Conservation (phyloP, 2,113 vertebrate genomes). For the Limnothrissa miodon region DNA sequence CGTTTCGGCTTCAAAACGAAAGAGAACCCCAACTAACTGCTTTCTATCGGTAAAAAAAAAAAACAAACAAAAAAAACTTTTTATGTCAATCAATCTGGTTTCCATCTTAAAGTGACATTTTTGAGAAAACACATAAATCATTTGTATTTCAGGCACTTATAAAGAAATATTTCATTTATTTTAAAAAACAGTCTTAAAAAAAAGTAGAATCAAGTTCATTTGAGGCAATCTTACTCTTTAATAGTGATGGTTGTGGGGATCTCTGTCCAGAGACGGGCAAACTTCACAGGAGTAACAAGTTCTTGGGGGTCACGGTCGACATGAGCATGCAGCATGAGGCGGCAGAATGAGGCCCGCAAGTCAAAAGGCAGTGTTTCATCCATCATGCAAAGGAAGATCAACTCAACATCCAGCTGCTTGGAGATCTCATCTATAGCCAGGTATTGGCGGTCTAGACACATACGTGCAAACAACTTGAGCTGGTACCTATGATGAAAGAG, state of each 20-base stretch:
- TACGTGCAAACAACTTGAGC: constrained; percentile 94
- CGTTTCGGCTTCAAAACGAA: no score
- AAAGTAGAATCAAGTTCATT: background rate
- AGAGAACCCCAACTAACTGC: no score
- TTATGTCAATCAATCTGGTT: no score
- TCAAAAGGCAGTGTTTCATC: constrained; percentile 94
- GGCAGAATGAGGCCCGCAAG: constrained; percentile 93
- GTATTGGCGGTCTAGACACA: constrained; percentile 98
- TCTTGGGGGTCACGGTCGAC: constrained; percentile 97
- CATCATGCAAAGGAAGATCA: constrained; percentile 98
- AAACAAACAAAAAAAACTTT: no score
- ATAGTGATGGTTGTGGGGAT: constrained; percentile 94
- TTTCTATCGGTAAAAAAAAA: no score
- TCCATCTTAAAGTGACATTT: no score
- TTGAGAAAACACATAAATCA: no score
- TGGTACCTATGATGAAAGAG: constrained; percentile 79
- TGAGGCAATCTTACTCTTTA: constrained; percentile 82
- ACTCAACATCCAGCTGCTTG: constrained; percentile 92
- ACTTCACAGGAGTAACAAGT: constrained; percentile 92
- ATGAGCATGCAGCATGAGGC: constrained; percentile 95
- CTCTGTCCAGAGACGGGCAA: constrained; percentile 94
- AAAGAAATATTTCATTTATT: no score
- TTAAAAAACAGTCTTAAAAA: no score
- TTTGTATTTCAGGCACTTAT: no score
- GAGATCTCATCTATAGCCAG: constrained; percentile 97